Conservation (phyloP, 2,113 vertebrate genomes). For the human (Homo sapiens) region GRCh38 chr6:95765501-95766000, state of each 20-base stretch:
- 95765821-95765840: background rate
- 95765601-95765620: background rate
- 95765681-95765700: background rate
- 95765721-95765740: background rate
- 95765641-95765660: background rate
- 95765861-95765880: background rate
- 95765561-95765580: background rate
- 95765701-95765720: background rate
- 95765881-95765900: background rate
- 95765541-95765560: background rate
- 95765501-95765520: background rate
- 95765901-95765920: background rate
- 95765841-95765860: background rate
- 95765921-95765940: background rate
- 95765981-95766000: background rate
- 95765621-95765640: background rate
- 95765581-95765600: background rate
- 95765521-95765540: background rate
- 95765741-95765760: background rate
- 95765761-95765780: background rate
- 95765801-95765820: background rate
- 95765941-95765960: background rate
- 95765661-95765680: background rate
- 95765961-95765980: background rate
- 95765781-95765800: background rate